Base-by-base conservation (phyloP, 2,888 invertebrate genomes). In the Sarcophaga carnaria region DNA sequence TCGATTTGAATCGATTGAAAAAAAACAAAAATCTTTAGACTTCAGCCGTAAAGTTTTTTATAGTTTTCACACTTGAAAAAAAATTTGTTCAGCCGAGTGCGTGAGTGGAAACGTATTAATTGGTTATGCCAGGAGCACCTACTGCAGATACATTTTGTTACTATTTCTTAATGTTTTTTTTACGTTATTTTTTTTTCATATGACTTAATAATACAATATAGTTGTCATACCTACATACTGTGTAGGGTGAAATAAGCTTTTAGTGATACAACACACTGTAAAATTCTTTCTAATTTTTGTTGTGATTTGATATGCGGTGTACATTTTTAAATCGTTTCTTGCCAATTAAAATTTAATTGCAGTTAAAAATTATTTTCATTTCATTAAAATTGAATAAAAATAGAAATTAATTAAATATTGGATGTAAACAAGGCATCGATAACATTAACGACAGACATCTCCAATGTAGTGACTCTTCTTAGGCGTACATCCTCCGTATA, bases 51-150 rank as follows among this genome's bases (percentile, higher is more conserved):
- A 37, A 66, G 27, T 17, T 66, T 66, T 67, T 45, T 67, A 67
- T 67, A 67, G 45, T 47, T 67, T 67, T 67, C 45, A 67, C 47
- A 47, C 67, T 67, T 67, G 67, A 54, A 54, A 54, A 54, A 14
- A 54, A 54, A 37, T 37, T 54, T 54, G 14, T 54, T 54, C 17
- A 12, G 54, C 0, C 54, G 17, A 14, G 17, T 54, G 54, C 17
- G 10, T 54, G 12, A 5, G 3, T 17, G 54, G 54, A 54, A 54
- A 54, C 5, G 17, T 54, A 54, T 54, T 54, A 54, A 54, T 54
- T 54, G 12, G 12, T 3, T 12, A 54, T 17, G 17, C 4, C 12
- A 54, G 54, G 17, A 12, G 12, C 12, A 17, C 14, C 14, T 14
- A 54, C 14, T 54, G 14, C 17, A 12, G 17, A 54, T 3, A 3